Conservation (phyloP, 2,113 vertebrate genomes). For the Butorides virescens region DNA sequence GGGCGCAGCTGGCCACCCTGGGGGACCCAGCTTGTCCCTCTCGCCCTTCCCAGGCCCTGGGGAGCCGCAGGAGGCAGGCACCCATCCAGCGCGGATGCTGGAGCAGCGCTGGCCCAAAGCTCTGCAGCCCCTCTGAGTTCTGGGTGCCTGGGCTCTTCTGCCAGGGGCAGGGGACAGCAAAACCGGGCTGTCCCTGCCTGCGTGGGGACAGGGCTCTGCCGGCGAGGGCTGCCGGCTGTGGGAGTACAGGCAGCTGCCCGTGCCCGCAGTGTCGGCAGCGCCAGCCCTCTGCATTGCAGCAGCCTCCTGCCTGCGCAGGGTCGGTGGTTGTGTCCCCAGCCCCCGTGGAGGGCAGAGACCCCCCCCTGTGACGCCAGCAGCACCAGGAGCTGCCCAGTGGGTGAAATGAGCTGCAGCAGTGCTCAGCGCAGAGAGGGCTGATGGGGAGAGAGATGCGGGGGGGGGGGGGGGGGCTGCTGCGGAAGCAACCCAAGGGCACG, state of each 20-base stretch:
- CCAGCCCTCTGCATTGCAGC: constrained; percentile 58
- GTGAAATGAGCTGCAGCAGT: not conserved
- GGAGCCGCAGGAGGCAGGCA: not conserved
- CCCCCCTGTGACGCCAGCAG: not conserved
- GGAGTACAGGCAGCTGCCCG: not conserved
- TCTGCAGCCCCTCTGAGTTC: not conserved
- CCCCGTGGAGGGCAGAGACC: not conserved
- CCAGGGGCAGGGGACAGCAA: not conserved
- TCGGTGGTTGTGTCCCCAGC: accelerated
- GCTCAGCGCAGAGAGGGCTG: not conserved
- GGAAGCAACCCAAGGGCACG: not conserved
- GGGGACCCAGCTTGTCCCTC: not conserved
- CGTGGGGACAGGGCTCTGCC: not conserved
- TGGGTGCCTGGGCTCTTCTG: not conserved
- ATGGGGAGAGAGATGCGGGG: not conserved
- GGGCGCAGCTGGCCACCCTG: accelerated
- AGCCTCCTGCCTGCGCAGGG: not conserved
- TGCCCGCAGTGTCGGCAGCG: not conserved
- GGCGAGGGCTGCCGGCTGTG: not conserved
- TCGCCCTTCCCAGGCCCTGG: not conserved
- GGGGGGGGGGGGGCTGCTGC: not conserved
- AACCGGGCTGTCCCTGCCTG: not conserved
- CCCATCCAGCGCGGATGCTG: not conserved
- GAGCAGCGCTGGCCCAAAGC: not conserved
- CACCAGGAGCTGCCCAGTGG: not conserved